phyloP scores from a whole-genome alignment of 2,888 invertebrate genomes.

The Ceriagrion tenellum region DNA sequence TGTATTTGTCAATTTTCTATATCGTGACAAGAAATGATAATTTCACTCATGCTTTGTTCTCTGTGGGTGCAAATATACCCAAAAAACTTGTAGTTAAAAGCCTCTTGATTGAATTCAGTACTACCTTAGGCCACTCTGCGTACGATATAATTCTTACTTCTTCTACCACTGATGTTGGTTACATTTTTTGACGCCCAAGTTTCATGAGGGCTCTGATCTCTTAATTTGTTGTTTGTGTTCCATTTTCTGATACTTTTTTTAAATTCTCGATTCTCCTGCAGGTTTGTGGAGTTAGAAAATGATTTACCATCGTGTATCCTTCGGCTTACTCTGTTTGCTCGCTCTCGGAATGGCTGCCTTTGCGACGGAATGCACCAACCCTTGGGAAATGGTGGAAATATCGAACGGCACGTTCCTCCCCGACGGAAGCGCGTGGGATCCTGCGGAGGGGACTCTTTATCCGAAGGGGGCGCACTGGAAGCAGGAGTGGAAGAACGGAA shows the following conservation, averaged over 20 bases:
- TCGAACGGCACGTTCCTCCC: not conserved
- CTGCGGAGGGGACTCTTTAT: not conserved
- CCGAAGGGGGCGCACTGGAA: not conserved
- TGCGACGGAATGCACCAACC: not conserved
- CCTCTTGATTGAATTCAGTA: too few relatives aligned
- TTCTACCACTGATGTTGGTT: too few relatives aligned
- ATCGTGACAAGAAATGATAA: too few relatives aligned
- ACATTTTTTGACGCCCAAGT: too few relatives aligned
- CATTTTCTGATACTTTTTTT: not conserved
- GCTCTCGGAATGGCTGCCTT: not conserved
- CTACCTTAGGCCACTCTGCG: too few relatives aligned
- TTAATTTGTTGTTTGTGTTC: too few relatives aligned
- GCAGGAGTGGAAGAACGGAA: not conserved
- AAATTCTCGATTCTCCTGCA: not conserved
- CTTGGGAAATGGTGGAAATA: not conserved
- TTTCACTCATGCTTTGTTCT: too few relatives aligned
- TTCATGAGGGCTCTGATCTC: too few relatives aligned
- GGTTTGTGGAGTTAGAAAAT: not conserved
- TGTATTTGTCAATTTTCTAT: too few relatives aligned
- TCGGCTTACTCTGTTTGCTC: not conserved
- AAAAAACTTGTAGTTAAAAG: too few relatives aligned
- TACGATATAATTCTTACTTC: too few relatives aligned
- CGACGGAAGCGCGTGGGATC: conserved; percentile 36
- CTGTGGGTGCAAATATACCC: too few relatives aligned
- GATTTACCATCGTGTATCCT: not conserved